Evolutionary conservation across 2,113 vertebrate genomes (phyloP).

Genomic region (Sorex araneus): DNA sequence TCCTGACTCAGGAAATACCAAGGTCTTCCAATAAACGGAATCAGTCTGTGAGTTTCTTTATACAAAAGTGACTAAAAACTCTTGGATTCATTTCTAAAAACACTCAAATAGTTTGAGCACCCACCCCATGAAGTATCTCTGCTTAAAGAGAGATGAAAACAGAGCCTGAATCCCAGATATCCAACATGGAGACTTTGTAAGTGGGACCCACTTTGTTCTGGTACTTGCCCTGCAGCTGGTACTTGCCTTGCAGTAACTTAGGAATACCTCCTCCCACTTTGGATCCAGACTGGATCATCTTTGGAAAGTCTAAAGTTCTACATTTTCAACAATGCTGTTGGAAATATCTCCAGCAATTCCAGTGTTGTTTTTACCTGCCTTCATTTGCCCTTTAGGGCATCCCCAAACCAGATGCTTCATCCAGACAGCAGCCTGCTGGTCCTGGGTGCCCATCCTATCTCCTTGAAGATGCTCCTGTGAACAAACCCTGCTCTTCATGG

Average conservation of each 20-base stretch:
- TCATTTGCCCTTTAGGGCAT: neutral
- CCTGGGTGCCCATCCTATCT: neutral
- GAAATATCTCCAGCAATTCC: neutral
- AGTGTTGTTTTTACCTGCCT: neutral
- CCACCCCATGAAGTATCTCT: neutral
- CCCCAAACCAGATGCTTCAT: neutral
- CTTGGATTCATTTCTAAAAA: neutral
- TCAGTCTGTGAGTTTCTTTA: neutral
- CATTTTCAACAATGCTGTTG: constrained; percentile 16
- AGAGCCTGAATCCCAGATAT: neutral
- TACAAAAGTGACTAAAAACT: neutral
- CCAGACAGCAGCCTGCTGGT: neutral
- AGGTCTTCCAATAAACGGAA: constrained; percentile 20
- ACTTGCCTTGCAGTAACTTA: neutral
- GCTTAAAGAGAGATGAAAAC: neutral
- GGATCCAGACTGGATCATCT: neutral
- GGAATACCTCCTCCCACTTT: neutral
- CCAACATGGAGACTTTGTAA: neutral
- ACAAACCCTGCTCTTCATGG: too few species aligned
- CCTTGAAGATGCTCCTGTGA: neutral
- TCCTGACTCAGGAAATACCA: constrained; percentile 64
- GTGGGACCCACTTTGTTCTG: neutral
- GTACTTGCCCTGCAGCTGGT: neutral
- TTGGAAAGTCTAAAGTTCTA: neutral
- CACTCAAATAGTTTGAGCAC: neutral